These are phyloP conservation scores for Coleophora deauratella DNA, from an alignment of 2,888 invertebrate species.

Conservation along the genomic window DNA sequence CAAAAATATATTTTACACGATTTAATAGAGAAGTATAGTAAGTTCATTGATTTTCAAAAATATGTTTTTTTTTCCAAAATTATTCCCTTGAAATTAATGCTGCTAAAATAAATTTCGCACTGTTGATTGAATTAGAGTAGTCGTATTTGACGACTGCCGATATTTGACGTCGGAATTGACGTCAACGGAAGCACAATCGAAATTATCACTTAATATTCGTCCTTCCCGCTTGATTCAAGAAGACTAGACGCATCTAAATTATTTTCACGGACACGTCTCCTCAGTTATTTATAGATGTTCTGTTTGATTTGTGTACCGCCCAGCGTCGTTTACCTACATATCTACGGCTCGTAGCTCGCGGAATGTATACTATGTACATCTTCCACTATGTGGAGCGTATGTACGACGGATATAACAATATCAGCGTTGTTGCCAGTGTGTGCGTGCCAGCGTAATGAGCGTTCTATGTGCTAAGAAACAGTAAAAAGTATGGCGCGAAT, in stretches of 20 bases:
- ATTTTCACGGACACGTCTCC: constrained; percentile 53
- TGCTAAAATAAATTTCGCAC: too few relatives aligned
- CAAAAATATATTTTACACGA: too few relatives aligned
- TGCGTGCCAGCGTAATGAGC: constrained; percentile 64
- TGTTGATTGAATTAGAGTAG: too few relatives aligned
- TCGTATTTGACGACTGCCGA: constrained; percentile 5
- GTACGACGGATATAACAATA: constrained; percentile 57
- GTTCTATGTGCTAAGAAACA: constrained; percentile 74
- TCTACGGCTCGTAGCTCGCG: constrained; percentile 53
- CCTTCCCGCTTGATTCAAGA: constrained; percentile 3
- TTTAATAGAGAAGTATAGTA: too few relatives aligned
- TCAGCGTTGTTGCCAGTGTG: constrained; percentile 38
- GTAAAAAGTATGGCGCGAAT: constrained; percentile 75
- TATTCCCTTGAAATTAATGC: too few relatives aligned
- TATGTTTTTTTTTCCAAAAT: too few relatives aligned
- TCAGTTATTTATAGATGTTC: constrained; percentile 58
- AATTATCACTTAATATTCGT: background rate
- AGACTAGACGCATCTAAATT: constrained; percentile 21
- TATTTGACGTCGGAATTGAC: constrained; percentile 15
- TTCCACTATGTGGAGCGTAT: constrained; percentile 56
- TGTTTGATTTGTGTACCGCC: constrained; percentile 62
- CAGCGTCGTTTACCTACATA: constrained; percentile 65
- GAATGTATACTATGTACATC: constrained; percentile 66
- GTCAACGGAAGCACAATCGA: constrained; percentile 17
- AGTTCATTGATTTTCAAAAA: too few relatives aligned